Evolutionary conservation across 2,888 invertebrate genomes (phyloP), one percentile per base, ranked within the genome.

Genomic region (Heliconius erato): DNA sequence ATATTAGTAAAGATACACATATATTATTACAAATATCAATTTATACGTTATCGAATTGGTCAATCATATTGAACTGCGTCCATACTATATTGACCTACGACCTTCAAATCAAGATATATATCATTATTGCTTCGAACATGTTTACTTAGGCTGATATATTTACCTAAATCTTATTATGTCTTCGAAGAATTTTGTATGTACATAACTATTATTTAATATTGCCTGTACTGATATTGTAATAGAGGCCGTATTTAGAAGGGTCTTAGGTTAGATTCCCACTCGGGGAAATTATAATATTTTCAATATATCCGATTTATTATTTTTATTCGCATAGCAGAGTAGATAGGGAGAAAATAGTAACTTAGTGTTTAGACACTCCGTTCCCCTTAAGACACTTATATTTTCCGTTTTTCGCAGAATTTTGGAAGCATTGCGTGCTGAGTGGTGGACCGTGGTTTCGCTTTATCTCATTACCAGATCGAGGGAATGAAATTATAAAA

Each of bases 101-200:
- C 68, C 68, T 69, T 19, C 32, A 69, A 32, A 69, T 69, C 68
- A 35, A 69, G 32, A 69, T 69, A 35, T 69, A 35, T 35, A 35
- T 69, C 32, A 54, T 76, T 59, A 76, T 32, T 76, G 32, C 32
- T n/a, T 59, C 1, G 28, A 76, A n/a, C 28, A 76, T 35, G 19
- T 35, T 59, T 59, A 23, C 63, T 35, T 69, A 69, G 68, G 68
- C 19, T 32, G 23, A 23, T 69, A 69, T 69, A 35, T 69, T 69
- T 69, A 35, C 68, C 19, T 32, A 32, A 19, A 68, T 32, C 35
- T 35, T 32, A 35, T 32, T 19, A 68, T 23, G 19, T 23, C 32
- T 35, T 69, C 32, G 9, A 67, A 12, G 67, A 67, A 28, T 28
- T 28, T 16, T 2, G 28, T 67, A 67, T 28, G 28, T 67, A 67